These are phyloP conservation scores for Smittia sp. DNA, from an alignment of 2,888 invertebrate species.

Conservation along the genomic window DNA sequence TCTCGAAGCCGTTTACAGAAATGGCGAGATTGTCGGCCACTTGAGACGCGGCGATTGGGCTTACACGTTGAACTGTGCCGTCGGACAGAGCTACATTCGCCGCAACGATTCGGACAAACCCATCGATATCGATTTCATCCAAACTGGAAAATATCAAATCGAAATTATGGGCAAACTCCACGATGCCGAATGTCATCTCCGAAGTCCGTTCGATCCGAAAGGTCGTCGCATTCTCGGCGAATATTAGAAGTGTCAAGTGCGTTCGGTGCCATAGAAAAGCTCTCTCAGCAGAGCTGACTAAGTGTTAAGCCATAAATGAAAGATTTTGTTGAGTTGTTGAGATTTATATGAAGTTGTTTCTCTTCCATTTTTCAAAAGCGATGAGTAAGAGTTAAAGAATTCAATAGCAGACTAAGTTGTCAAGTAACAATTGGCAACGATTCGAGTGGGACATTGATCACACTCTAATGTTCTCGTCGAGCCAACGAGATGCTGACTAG, in stretches of 20 bases:
- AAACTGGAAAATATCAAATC: slow-evolving; percentile 71
- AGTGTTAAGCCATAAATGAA: not conserved
- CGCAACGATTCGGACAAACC: slow-evolving; percentile 57
- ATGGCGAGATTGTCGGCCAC: slow-evolving; percentile 73
- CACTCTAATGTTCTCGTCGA: no score
- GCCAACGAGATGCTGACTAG: no score
- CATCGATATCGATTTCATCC: slow-evolving; percentile 66
- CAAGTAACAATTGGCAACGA: no score
- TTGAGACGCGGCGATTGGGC: slow-evolving; percentile 79
- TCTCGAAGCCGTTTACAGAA: slow-evolving; percentile 78
- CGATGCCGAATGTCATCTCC: slow-evolving; percentile 66
- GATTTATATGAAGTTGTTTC: no score
- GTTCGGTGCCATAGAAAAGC: not conserved
- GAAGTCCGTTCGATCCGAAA: slow-evolving; percentile 79
- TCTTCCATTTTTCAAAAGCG: no score
- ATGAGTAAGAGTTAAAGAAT: no score
- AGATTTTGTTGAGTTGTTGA: not conserved
- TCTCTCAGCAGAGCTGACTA: not conserved
- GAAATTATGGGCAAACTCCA: slow-evolving; percentile 75
- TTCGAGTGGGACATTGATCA: no score
- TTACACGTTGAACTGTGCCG: slow-evolving; percentile 57
- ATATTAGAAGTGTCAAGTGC: slow-evolving; percentile 50
- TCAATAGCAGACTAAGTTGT: no score
- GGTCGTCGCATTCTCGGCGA: slow-evolving; percentile 71
- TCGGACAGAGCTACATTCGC: slow-evolving; percentile 61